phyloP scores from a whole-genome alignment of 2,797 vertebrate genomes.

The Catostomus latipinnis region DNA sequence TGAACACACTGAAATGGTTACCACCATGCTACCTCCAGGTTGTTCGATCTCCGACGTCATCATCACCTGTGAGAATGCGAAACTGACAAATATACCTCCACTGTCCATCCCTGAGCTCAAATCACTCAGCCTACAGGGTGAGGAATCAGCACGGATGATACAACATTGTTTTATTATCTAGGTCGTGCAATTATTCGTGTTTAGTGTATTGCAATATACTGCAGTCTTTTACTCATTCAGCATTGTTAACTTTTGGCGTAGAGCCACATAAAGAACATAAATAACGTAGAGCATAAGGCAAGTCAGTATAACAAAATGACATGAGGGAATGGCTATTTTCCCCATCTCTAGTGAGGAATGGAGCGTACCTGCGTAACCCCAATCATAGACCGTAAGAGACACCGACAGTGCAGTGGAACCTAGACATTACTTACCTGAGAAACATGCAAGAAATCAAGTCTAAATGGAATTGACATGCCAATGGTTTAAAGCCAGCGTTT shows the following conservation, averaged over 20 bases:
- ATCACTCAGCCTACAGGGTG: conserved; percentile 89
- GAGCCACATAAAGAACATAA: no score
- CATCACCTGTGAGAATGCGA: conserved; percentile 84
- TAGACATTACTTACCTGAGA: conserved; percentile 20
- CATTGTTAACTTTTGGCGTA: no score
- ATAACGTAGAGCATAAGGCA: no score
- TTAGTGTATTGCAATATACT: no score
- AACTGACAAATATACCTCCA: conserved; percentile 85
- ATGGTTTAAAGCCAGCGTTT: conserved; percentile 9
- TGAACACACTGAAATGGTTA: conserved; percentile 52
- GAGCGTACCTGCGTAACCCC: background rate
- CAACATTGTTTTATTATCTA: no score
- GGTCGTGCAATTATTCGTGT: no score
- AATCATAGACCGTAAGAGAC: background rate
- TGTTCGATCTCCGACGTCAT: conserved; percentile 86
- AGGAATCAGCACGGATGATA: conserved; percentile 56
- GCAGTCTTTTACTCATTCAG: no score
- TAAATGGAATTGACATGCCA: conserved; percentile 8
- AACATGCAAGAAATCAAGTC: conserved; percentile 2
- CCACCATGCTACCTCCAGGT: conserved; percentile 76
- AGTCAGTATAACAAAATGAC: no score
- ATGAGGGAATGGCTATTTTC: no score
- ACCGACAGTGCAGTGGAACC: background rate
- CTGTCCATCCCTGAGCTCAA: conserved; percentile 86
- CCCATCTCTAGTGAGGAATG: no score